Conservation (phyloP, 2,888 invertebrate genomes). For the Pachliopta kotzebuea region DNA sequence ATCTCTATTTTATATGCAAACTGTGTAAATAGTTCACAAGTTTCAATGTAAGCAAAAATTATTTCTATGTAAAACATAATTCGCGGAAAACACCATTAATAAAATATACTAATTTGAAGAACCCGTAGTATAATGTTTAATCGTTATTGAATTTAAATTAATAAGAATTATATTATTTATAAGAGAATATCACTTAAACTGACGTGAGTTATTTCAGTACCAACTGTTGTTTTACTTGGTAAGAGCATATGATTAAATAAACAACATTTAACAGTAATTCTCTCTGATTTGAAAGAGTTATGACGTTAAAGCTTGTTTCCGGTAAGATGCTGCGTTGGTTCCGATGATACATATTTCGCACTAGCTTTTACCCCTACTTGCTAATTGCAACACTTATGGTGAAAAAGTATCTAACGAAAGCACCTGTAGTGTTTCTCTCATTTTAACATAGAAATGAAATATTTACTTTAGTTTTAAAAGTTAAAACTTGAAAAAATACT, state of each 20-base stretch:
- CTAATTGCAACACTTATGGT: no score
- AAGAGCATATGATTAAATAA: constrained; percentile 20
- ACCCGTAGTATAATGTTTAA: not conserved
- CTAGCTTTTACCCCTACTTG: no score
- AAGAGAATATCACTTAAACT: constrained; percentile 14
- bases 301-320: not conserved
- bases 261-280: constrained; percentile 15
- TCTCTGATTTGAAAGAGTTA: constrained; percentile 11
- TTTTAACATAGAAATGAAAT: no score
- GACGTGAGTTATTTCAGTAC: constrained; percentile 23
- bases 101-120: constrained; percentile 6
- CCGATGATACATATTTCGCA: no score
- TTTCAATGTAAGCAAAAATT: not conserved
- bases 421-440: no score
- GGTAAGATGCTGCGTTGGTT: not conserved
- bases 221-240: constrained; percentile 25
- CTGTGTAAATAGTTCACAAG: not conserved
- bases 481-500: not conserved
- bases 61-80: constrained; percentile 8
- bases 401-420: no score
- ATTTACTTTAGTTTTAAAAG: not conserved
- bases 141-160: not conserved
- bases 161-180: constrained; percentile 18
- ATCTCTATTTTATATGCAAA: no score
- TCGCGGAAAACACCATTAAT: constrained; percentile 2